Conservation (phyloP, 2,888 invertebrate genomes). For the Proisotoma minuta region DNA sequence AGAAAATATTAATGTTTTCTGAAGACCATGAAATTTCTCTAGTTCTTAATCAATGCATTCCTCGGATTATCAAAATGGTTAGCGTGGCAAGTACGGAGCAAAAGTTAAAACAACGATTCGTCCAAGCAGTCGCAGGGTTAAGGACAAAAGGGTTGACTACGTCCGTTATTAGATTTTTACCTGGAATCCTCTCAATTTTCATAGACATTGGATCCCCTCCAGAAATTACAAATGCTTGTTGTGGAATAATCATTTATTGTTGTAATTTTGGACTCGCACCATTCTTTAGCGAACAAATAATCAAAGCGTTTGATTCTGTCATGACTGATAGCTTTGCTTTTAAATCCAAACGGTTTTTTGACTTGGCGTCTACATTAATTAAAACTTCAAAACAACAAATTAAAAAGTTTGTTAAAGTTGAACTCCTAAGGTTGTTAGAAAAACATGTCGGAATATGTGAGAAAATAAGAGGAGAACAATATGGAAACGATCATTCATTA, state of each 20-base stretch:
- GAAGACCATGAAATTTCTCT: conserved; percentile 1
- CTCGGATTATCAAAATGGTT: conserved; percentile 4
- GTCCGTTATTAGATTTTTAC: conserved; percentile 11
- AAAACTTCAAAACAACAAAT: not conserved
- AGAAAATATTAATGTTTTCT: conserved; percentile 28
- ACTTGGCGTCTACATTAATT: conserved; percentile 2
- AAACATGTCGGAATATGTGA: conserved; percentile 22
- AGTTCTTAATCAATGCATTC: conserved; percentile 21
- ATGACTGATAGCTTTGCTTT: conserved; percentile 14
- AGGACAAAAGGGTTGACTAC: not conserved
- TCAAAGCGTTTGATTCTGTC: conserved; percentile 16
- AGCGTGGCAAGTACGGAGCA: not conserved
- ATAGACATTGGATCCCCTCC: not conserved
- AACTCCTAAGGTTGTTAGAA: conserved; percentile 18
- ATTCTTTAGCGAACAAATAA: not conserved
- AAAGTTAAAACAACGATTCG: conserved; percentile 17
- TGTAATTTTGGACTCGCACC: conserved; percentile 6
- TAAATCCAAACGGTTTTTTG: conserved; percentile 10
- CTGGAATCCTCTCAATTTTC: conserved; percentile 20
- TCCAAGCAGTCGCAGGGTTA: conserved; percentile 1
- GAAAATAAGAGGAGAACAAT: conserved; percentile 17
- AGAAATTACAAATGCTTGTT: conserved; percentile 7
- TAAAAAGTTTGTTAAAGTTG: conserved; percentile 19
- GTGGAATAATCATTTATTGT: conserved; percentile 8
- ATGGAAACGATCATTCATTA: conserved; percentile 28